Evolutionary conservation across 2,797 vertebrate species (phyloP).

Genomic region (Acropternis orthonyx): DNA sequence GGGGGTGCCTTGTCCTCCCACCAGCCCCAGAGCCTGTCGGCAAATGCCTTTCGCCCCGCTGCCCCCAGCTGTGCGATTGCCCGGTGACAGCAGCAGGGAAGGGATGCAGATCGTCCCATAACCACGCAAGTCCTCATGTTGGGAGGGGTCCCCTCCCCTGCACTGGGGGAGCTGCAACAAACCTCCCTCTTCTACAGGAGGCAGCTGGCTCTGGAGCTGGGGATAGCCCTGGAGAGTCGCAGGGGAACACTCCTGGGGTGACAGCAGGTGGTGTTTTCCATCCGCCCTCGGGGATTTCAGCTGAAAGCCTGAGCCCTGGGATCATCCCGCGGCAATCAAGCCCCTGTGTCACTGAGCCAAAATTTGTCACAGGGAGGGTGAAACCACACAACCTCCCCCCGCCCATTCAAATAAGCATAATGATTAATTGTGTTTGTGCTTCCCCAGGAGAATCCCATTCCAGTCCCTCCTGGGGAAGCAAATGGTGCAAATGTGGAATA

Average conservation of each 20-base stretch:
- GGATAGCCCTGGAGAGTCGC: neutral
- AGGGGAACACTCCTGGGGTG: neutral
- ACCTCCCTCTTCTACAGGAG: neutral
- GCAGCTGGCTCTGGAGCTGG: neutral
- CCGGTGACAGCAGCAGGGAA: accelerated
- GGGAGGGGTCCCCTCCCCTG: neutral
- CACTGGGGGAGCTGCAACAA: neutral
- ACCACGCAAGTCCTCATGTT: accelerated
- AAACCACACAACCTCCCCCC: neutral
- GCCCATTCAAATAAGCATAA: neutral
- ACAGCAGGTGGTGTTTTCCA: neutral
- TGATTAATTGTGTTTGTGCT: neutral
- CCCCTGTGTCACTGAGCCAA: neutral
- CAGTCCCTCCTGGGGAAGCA: neutral
- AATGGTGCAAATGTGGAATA: neutral
- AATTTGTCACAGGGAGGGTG: neutral
- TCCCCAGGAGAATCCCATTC: neutral
- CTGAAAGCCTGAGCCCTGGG: neutral
- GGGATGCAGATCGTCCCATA: neutral
- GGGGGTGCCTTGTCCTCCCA: accelerated
- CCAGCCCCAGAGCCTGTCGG: neutral
- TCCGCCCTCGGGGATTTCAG: neutral
- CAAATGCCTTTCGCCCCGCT: accelerated
- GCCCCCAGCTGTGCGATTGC: neutral
- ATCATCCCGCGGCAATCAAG: neutral